These are phyloP conservation scores for Coenonympha arcania DNA, from an alignment of 2,888 invertebrate genomes.

Conservation along the genomic window DNA sequence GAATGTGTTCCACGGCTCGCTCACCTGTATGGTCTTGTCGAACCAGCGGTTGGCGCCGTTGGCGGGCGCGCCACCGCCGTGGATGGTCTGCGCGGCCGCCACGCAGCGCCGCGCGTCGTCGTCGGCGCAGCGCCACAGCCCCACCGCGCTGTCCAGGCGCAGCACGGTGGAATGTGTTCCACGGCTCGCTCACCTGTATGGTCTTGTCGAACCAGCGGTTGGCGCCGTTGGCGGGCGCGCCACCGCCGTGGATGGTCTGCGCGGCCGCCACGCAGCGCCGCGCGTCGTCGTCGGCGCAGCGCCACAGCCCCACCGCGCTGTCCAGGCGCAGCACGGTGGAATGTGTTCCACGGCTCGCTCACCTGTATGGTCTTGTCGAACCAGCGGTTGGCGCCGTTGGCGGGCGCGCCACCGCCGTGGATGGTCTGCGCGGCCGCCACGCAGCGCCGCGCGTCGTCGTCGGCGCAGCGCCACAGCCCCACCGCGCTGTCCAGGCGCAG, in stretches of 20 bases:
- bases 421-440: conserved; percentile 80
- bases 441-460: conserved; percentile 65
- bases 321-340: conserved; percentile 89
- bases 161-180: too few species aligned
- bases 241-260: conserved; percentile 89
- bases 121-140: conserved; percentile 49
- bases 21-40: conserved; percentile 94
- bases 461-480: conserved; percentile 51
- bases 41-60: conserved; percentile 95
- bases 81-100: conserved; percentile 82
- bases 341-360: too few species aligned
- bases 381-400: conserved; percentile 92
- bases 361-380: conserved; percentile 97
- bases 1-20: too few species aligned
- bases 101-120: conserved; percentile 68
- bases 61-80: conserved; percentile 82
- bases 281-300: conserved; percentile 50
- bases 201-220: conserved; percentile 99
- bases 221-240: conserved; percentile 79
- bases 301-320: conserved; percentile 68
- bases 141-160: conserved; percentile 81
- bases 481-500: conserved; percentile 83
- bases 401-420: conserved; percentile 84
- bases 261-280: conserved; percentile 75
- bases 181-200: conserved; percentile 82